These are phyloP conservation scores for Trogon melanurus DNA, from an alignment of 2,113 vertebrate genomes.

Conservation along the genomic window DNA sequence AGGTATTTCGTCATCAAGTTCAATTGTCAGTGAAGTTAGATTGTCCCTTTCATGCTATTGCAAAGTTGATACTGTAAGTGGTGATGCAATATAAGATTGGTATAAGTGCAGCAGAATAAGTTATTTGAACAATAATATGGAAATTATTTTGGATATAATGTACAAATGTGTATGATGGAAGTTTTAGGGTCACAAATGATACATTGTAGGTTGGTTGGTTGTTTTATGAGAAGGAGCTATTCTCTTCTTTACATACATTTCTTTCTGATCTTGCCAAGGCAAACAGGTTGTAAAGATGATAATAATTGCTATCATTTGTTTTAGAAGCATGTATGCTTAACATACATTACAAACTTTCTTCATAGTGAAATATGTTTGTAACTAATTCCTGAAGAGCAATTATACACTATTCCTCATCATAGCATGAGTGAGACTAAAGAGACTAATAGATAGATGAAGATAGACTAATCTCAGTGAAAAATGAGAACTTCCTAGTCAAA, in stretches of 20 bases:
- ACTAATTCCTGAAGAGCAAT: background rate
- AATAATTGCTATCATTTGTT: background rate
- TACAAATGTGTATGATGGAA: background rate
- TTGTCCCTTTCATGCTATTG: background rate
- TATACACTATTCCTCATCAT: background rate
- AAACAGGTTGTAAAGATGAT: background rate
- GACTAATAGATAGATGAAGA: accelerated
- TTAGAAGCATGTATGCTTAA: background rate
- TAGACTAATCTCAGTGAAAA: background rate
- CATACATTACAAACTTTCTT: background rate
- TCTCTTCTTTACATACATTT: background rate
- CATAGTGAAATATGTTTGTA: background rate
- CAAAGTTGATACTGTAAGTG: background rate
- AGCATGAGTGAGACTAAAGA: background rate
- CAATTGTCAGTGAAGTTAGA: background rate
- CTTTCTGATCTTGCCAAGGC: background rate
- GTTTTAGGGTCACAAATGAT: background rate
- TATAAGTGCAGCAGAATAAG: background rate
- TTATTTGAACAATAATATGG: background rate
- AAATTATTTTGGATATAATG: background rate
- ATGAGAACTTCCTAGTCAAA: background rate
- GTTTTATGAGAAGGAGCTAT: background rate
- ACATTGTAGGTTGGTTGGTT: background rate
- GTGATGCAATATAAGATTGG: background rate
- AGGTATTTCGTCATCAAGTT: background rate